Evolutionary conservation across 2,797 vertebrate genomes (phyloP).

Genomic region (Merluccius polli): DNA sequence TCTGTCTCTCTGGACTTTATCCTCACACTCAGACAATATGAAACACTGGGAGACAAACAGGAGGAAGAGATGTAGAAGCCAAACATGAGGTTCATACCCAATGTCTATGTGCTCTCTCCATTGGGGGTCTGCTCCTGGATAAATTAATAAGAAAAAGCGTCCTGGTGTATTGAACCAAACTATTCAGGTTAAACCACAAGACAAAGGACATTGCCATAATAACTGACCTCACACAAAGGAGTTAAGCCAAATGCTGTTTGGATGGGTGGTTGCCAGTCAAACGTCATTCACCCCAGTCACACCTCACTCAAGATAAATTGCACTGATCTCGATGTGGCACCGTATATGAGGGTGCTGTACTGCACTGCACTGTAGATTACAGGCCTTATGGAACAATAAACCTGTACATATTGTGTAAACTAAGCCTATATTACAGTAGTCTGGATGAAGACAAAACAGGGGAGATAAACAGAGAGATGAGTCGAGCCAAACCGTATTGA

Average conservation of each 20-base stretch:
- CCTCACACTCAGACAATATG: conserved; percentile 10
- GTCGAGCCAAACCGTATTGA: conserved; percentile 61
- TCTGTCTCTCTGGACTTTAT: conserved; percentile 17
- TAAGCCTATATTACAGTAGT: conserved; percentile 94
- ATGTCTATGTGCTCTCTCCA: not conserved
- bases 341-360: conserved; percentile 67
- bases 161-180: not conserved
- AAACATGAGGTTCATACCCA: not conserved
- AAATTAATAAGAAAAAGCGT: not conserved
- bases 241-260: not conserved
- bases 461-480: conserved; percentile 31
- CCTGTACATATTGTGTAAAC: conserved; percentile 89
- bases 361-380: conserved; percentile 73
- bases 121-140: not conserved
- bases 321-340: conserved; percentile 67
- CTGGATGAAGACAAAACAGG: conserved; percentile 74
- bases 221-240: not conserved
- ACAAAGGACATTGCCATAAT: not conserved
- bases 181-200: not conserved
- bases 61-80: not conserved
- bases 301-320: conserved; percentile 67
- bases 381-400: conserved; percentile 74
- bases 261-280: conserved; percentile 39
- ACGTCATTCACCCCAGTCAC: conserved; percentile 50
- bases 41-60: conserved; percentile 14